Base-by-base conservation (phyloP, 2,797 vertebrate genomes). In the Peromyscus attwateri region DNA sequence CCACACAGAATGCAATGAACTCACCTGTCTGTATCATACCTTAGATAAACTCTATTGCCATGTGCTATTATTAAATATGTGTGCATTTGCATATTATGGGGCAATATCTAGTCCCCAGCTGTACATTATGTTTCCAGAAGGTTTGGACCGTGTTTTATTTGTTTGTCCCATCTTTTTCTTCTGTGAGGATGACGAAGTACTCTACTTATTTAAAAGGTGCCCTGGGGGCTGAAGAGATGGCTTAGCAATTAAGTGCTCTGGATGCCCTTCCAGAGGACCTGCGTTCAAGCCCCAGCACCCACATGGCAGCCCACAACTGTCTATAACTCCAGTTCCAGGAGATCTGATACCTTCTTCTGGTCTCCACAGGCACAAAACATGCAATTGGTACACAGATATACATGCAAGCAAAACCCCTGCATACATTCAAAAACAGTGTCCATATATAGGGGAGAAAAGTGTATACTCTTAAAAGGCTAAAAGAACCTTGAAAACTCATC, bases 401-500 rank as follows among this genome's bases (percentile, higher is more conserved):
- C 3, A 23, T 70, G 21, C 8, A 52, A 12, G 12, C 7, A n/a
- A 70, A 70, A 16, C 31, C 14, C 2, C 12, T 19, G 37, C 0
- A 6, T 43, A 49, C 62, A 85, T 34, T 34, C 14, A 55, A 60
- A 84, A 66, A 79, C 93, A 31, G 40, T 52, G 34, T 16, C 34
- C 34, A 29, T 66, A 66, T 29, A 66, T 66, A 66, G 6, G 13
- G 13, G 29, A 89, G 43, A 85, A 93, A 87, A 87, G 21, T 46
- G 84, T n/a, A 46, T 4, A 75, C 55, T 83, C 40, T 27, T 80
- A 95, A 14, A 85, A 96, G 52, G 34, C 19, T 91, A 68, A 90
- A 87, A 83, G 12, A 4, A 93, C 68, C 64, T 95, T 93, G 34
- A 92, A 96, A 94, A 62, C 82, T 93, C 49, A 92, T 49, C 52